phyloP scores from a whole-genome alignment of 64 coral and sea anemone genomes.

The Porites australiensis region DNA sequence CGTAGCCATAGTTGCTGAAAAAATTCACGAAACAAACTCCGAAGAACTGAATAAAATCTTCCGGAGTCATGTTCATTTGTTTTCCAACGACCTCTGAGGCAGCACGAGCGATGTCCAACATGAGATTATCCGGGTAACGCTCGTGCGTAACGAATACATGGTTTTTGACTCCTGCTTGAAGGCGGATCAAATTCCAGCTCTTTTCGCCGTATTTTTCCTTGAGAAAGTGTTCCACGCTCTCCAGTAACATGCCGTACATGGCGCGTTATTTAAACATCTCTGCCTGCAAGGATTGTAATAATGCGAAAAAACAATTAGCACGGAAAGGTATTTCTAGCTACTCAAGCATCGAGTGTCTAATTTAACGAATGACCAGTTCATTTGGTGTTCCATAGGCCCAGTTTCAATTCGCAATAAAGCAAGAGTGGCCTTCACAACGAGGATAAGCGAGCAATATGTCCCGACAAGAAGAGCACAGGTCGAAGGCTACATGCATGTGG shows the following conservation, averaged over 20 bases:
- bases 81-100: constrained; percentile 58
- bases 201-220: constrained; percentile 86
- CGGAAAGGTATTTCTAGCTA: background rate
- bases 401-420: too few relatives aligned
- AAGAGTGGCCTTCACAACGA: too few relatives aligned
- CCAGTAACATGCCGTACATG: constrained; percentile 96
- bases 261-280: background rate
- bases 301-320: background rate
- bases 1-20: constrained; percentile 92
- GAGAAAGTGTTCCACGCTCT: constrained; percentile 85
- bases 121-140: constrained; percentile 71
- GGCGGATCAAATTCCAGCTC: constrained; percentile 67
- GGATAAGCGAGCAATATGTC: too few relatives aligned
- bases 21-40: constrained; percentile 89
- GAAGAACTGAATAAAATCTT: constrained; percentile 91
- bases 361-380: too few relatives aligned
- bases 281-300: background rate
- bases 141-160: constrained; percentile 91
- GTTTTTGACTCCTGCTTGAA: constrained; percentile 53
- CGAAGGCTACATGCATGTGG: too few relatives aligned
- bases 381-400: too few relatives aligned
- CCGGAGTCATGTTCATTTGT: constrained; percentile 40
- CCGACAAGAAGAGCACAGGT: too few relatives aligned
- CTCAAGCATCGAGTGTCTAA: too few relatives aligned
- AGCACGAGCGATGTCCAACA: constrained; percentile 62